A percentile compares a stretch with the other conserved stretches of the same genome.
Conservation (phyloP, 2,797 vertebrate species). For the Yasuhikotakia modesta region DNA sequence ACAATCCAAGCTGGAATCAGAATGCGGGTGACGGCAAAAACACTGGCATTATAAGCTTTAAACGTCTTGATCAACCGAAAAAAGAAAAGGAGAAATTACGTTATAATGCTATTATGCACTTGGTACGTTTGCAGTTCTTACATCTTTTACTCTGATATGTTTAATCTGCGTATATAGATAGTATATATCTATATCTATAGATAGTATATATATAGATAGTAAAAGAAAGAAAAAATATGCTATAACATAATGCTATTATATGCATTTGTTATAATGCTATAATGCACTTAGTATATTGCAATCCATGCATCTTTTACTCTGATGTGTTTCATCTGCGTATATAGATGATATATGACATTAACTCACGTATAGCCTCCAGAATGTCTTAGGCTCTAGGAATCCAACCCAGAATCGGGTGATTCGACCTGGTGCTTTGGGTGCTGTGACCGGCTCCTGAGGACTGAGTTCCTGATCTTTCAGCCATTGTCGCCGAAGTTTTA, state of each 20-base stretch:
- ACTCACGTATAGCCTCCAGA: constrained; percentile 81
- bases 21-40: constrained; percentile 72
- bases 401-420: constrained; percentile 83
- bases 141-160: no score
- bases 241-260: no score
- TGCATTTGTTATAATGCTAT: background rate
- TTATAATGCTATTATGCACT: background rate
- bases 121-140: background rate
- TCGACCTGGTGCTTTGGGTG: constrained; percentile 64
- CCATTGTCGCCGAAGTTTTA: constrained; percentile 85
- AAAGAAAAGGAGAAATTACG: background rate
- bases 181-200: no score
- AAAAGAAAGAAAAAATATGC: no score
- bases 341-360: background rate
- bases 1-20: constrained; percentile 83
- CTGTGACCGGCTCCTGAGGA: constrained; percentile 85
- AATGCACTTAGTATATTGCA: background rate
- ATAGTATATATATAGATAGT: no score
- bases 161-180: no score
- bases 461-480: constrained; percentile 95
- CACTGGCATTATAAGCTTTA: constrained; percentile 75
- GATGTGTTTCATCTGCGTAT: background rate
- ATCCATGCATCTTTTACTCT: background rate
- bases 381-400: constrained; percentile 77
- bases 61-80: constrained; percentile 75